A percentile compares a stretch with the other conserved stretches of the same genome.
Conservation (phyloP, 2,113 vertebrate species). For the Struthidea cinerea region DNA sequence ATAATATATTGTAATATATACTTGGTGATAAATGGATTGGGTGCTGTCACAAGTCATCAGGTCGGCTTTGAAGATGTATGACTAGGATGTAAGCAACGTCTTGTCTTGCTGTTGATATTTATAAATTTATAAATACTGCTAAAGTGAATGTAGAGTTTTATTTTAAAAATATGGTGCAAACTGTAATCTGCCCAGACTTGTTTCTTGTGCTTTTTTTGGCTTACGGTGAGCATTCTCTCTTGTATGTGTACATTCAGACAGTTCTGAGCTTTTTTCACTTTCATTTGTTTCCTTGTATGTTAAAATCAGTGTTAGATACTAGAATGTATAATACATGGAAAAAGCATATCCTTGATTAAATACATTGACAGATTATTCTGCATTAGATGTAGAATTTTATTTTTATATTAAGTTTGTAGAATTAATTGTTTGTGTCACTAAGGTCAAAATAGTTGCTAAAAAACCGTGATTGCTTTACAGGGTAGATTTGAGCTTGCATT, state of each 20-base stretch:
- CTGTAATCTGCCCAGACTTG: not conserved
- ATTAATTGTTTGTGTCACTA: slow-evolving; percentile 80
- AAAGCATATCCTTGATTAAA: slow-evolving; percentile 73
- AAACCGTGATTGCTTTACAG: slow-evolving; percentile 76
- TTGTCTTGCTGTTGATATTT: slow-evolving; percentile 32
- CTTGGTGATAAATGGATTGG: slow-evolving; percentile 51
- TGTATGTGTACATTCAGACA: not conserved
- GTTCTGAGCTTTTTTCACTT: slow-evolving; percentile 44
- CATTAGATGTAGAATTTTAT: slow-evolving; percentile 82
- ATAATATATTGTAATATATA: slow-evolving; percentile 49
- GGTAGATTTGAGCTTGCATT: slow-evolving; percentile 86
- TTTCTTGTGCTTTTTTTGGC: not conserved
- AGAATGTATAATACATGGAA: slow-evolving; percentile 69
- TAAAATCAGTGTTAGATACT: slow-evolving; percentile 68
- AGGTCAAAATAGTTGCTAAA: slow-evolving; percentile 81
- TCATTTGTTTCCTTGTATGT: slow-evolving; percentile 53
- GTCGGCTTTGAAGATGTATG: slow-evolving; percentile 34
- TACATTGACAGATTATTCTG: slow-evolving; percentile 74
- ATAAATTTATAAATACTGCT: slow-evolving; percentile 46
- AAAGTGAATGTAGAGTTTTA: slow-evolving; percentile 20
- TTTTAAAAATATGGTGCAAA: slow-evolving; percentile 27
- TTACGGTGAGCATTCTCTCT: not conserved
- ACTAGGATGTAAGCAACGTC: slow-evolving; percentile 25
- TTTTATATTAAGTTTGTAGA: slow-evolving; percentile 81
- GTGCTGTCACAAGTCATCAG: slow-evolving; percentile 51